phyloP scores from a whole-genome alignment of 2,113 vertebrate species.

The Poeciliopsis retropinna region DNA sequence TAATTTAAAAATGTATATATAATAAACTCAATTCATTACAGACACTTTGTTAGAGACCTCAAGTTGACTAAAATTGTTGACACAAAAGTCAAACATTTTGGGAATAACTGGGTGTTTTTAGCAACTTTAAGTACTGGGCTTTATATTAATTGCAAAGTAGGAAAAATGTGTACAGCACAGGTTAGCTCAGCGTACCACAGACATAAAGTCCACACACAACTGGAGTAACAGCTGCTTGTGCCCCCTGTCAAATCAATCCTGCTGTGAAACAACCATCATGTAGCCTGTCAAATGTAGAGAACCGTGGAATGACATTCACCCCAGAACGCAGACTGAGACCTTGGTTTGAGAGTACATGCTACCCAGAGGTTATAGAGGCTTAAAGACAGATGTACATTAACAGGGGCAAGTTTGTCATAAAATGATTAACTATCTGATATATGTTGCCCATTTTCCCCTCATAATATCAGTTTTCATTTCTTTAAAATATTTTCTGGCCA shows the following conservation, averaged over 20 bases:
- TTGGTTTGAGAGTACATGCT: conserved; percentile 10
- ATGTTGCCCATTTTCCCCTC: no score
- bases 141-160: not conserved
- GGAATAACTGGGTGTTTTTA: conserved; percentile 7
- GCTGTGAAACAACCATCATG: conserved; percentile 31
- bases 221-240: conserved; percentile 40
- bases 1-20: no score
- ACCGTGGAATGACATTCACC: conserved; percentile 39
- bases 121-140: not conserved
- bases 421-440: not conserved
- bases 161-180: not conserved
- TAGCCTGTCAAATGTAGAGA: conserved; percentile 41
- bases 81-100: conserved; percentile 8
- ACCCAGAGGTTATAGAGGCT: conserved; percentile 16
- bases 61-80: not conserved
- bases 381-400: conserved; percentile 26
- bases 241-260: conserved; percentile 57
- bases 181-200: not conserved
- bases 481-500: no score
- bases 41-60: not conserved
- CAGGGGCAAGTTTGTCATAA: not conserved
- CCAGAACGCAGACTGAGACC: conserved; percentile 36
- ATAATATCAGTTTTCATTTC: no score
- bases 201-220: conserved; percentile 23
- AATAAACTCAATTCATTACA: not conserved